Base-by-base conservation (phyloP, 2,113 vertebrate species). In the Bos indicus region DNA sequence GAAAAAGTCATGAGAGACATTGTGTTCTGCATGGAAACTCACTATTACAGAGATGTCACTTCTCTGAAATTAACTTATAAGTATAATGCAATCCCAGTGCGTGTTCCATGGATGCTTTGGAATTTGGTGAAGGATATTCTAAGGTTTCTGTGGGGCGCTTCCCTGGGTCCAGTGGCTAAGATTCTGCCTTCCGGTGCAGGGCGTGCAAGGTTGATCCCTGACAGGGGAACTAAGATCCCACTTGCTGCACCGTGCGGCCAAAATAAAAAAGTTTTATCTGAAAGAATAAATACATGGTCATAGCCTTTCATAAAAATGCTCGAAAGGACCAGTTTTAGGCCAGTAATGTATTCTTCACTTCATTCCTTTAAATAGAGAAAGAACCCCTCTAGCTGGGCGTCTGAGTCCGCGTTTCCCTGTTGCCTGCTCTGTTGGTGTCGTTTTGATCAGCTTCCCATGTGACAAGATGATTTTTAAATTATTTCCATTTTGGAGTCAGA, bases 361-460 rank as follows among this genome's bases (percentile, higher is more conserved):
- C 1, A 0, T 9, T 2, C 15, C 77, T 57, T 14, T 9, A 25
- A 7, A 54, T 3, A 13, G 52, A 90, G 60, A 43, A 8, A 46
- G 19, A 54, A 0, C 11, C 7, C 5, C 9, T 13, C 4, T 4
- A 2, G 62, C 33, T 10, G 14, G 33, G 78, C 15, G 30, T 0
- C 6, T 19, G 89, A 8, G 56, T 1, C 60, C 1, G 1, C 19
- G 0, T 28, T 25, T 57, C 84, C 52, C 8, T 2, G 21, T 5
- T 2, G 16, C 52, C 60, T 8, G 30, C 91, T 2, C 16, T 2
- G 25, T 4, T 25, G 2, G 1, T 7, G 77, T 28, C 2, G 0
- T 5, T 3, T 1, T 7, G 46, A 12, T 13, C 7, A 3, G 1
- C 16, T 48, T 5, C 46, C 43, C 1, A 4, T 5, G 51, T 10